Evolutionary conservation across 2,888 invertebrate genomes (phyloP), one percentile per base, ranked within the genome.

Genomic region (Melinaea marsaeus): DNA sequence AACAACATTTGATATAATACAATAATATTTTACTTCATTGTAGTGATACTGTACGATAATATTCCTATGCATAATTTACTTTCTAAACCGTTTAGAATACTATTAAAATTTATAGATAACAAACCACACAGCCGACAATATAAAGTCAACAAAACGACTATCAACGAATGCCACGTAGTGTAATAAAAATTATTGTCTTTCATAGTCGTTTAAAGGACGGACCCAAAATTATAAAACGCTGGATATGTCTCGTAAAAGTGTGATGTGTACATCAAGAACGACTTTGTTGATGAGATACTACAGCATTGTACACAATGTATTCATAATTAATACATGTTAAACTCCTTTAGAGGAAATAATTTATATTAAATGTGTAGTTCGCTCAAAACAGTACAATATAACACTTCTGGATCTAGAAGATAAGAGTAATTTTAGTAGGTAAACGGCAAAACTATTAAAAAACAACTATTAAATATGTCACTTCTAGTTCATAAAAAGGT

Each of bases 201-300:
- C 62, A 73, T 77, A 79, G 75, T 77, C 79, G 78, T 77, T 78
- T 78, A 80, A 77, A 81, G 82, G 80, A 82, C 82, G 77, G 75
- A 67, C 74, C 75, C 68, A 65, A 60, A 66, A 62, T 55, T 62
- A 66, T 61, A 42, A 59, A 46, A 47, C 11, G 46, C 69, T 70
- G 59, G 70, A 70, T 61, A 59, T 56, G 68, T 48, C 59, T 60
- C 60, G 56, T 64, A 46, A 42, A 63, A 55, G 60, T 62, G 58
- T 57, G 59, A 63, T 58, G 51, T 62, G 60, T 60, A 13, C 48
- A 11, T 22, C 22, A 22, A 22, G 34, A 13, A 37, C n/a, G 5
- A 13, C 13, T 13, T 22, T 13, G 51, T 51, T n/a, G 11, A 51
- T 51, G 32, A 22, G 7, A 51, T 51, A 9, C 6, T n/a, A n/a